Conservation (phyloP, 2,888 invertebrate genomes). For the Drosophila anomalata region DNA sequence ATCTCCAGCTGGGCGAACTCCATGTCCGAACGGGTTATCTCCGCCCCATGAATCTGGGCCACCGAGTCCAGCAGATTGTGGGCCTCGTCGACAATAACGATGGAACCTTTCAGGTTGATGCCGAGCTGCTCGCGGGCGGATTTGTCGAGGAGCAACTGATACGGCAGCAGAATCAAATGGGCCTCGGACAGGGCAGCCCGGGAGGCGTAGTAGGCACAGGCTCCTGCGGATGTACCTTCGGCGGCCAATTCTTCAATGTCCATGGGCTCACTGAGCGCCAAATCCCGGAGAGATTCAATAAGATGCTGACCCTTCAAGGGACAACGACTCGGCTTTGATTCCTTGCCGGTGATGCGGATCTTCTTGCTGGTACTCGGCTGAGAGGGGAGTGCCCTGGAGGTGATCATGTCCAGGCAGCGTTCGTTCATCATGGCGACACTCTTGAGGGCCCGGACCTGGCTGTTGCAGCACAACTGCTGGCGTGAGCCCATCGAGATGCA, state of each 20-base stretch:
- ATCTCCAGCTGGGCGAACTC: slow-evolving; percentile 87
- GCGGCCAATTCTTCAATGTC: slow-evolving; percentile 95
- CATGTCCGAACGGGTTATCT: slow-evolving; percentile 88
- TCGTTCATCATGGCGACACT: slow-evolving; percentile 94
- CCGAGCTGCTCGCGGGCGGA: slow-evolving; percentile 90
- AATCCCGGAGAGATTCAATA: slow-evolving; percentile 87
- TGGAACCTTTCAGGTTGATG: slow-evolving; percentile 87
- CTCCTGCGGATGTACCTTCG: slow-evolving; percentile 88
- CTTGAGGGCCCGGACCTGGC: slow-evolving; percentile 89
- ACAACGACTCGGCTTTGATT: slow-evolving; percentile 85
- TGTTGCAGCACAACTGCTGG: slow-evolving; percentile 95
- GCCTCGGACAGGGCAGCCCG: slow-evolving; percentile 92
- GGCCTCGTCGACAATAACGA: slow-evolving; percentile 97
- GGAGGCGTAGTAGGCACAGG: slow-evolving; percentile 97
- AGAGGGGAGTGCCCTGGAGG: slow-evolving; percentile 66
- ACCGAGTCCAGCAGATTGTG: slow-evolving; percentile 97
- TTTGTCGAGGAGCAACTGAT: slow-evolving; percentile 92
- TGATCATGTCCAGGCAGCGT: slow-evolving; percentile 90
- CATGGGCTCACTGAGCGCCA: slow-evolving; percentile 88
- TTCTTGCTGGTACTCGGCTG: slow-evolving; percentile 85
- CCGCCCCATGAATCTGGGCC: slow-evolving; percentile 92
- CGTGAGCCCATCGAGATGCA: slow-evolving; percentile 95
- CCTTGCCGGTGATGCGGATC: slow-evolving; percentile 82
- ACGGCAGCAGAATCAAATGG: slow-evolving; percentile 91
- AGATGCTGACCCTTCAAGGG: slow-evolving; percentile 87